phyloP scores from a whole-genome alignment of 1,140 invertebrate species.

The Holotrichia oblita region DNA sequence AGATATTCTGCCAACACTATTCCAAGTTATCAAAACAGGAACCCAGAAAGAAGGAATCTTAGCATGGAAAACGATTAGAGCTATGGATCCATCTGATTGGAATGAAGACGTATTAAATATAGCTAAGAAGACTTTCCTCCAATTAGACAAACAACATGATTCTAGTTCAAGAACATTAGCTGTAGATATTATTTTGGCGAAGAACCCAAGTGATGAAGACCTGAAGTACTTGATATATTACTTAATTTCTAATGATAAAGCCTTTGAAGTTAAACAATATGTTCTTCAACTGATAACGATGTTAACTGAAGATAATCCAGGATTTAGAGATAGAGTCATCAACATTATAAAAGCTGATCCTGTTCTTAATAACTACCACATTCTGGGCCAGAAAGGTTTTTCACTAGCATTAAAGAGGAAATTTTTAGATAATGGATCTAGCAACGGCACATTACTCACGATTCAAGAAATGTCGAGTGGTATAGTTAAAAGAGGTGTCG shows the following conservation, averaged over 20 bases:
- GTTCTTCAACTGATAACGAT: slow-evolving; percentile 72
- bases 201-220: slow-evolving; percentile 64
- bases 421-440: slow-evolving; percentile 67
- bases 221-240: slow-evolving; percentile 67
- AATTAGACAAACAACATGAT: slow-evolving; percentile 70
- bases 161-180: slow-evolving; percentile 77
- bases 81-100: slow-evolving; percentile 64
- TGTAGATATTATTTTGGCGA: slow-evolving; percentile 75
- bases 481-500: slow-evolving; percentile 78
- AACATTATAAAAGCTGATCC: slow-evolving; percentile 60
- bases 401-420: slow-evolving; percentile 75
- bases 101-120: slow-evolving; percentile 62
- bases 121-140: slow-evolving; percentile 71
- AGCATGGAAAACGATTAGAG: slow-evolving; percentile 72
- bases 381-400: slow-evolving; percentile 72
- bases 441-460: slow-evolving; percentile 76
- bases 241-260: slow-evolving; percentile 64
- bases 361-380: slow-evolving; percentile 73
- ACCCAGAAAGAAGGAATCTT: slow-evolving; percentile 66
- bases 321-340: slow-evolving; percentile 62
- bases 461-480: slow-evolving; percentile 80
- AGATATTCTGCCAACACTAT: slow-evolving; percentile 67
- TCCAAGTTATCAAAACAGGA: slow-evolving; percentile 63
- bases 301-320: slow-evolving; percentile 64
- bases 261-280: slow-evolving; percentile 75